Conservation (phyloP, 2,888 invertebrate species). For the Scaptomyza cyrtandrae region DNA sequence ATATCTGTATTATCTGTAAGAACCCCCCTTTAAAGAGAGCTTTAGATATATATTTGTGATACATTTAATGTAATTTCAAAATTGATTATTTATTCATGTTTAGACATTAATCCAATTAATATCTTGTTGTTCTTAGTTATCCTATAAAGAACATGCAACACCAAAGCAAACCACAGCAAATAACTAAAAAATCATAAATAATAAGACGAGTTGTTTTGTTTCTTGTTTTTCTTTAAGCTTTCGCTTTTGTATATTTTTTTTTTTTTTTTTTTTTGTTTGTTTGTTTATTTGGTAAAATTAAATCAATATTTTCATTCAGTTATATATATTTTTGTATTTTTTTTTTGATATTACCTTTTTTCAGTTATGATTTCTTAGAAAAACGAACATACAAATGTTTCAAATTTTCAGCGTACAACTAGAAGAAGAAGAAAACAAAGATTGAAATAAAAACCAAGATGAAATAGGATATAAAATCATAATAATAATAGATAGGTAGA, state of each 20-base stretch:
- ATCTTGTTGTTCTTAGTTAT: neutral
- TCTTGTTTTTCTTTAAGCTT: slow-evolving; percentile 49
- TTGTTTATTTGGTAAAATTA: slow-evolving; percentile 78
- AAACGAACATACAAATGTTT: slow-evolving; percentile 76
- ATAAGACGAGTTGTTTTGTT: slow-evolving; percentile 7
- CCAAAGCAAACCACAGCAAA: slow-evolving; percentile 1
- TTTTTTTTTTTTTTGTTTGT: slow-evolving; percentile 33
- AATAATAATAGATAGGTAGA: slow-evolving; percentile 40
- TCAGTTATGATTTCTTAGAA: slow-evolving; percentile 79
- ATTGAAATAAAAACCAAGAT: slow-evolving; percentile 66
- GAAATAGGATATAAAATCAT: slow-evolving; percentile 42
- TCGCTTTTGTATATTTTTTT: slow-evolving; percentile 48
- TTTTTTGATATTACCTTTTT: slow-evolving; percentile 77
- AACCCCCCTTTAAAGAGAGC: neutral
- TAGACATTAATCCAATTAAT: slow-evolving; percentile 2
- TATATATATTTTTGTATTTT: slow-evolving; percentile 61
- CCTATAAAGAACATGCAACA: neutral
- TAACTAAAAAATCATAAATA: slow-evolving; percentile 22
- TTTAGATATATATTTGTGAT: neutral
- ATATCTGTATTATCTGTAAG: neutral
- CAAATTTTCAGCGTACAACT: slow-evolving; percentile 80
- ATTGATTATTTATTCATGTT: slow-evolving; percentile 2
- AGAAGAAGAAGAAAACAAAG: slow-evolving; percentile 78
- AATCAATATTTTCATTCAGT: slow-evolving; percentile 74
- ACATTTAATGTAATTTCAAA: neutral